phyloP scores from a whole-genome alignment of 1,140 invertebrate species.

The Cydia amplana region DNA sequence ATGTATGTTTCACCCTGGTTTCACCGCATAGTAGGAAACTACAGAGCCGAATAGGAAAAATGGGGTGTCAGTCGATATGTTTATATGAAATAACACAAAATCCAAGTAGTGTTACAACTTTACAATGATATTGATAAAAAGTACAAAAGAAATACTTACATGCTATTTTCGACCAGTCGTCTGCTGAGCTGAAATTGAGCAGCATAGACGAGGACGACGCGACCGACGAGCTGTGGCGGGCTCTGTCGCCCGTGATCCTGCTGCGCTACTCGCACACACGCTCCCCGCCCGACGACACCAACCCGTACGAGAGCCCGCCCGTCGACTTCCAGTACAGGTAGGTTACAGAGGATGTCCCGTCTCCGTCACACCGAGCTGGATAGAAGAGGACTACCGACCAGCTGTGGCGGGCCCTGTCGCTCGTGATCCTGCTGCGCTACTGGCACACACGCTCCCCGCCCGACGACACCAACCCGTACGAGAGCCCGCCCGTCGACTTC shows the following conservation, averaged over 20 bases:
- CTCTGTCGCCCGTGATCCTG: conserved; percentile 57
- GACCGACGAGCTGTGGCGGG: conserved; percentile 47
- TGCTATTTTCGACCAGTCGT: background rate
- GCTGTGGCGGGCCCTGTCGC: conserved; percentile 57
- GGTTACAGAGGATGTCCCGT: background rate
- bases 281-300: conserved; percentile 40
- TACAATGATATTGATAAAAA: too few species aligned
- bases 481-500: conserved; percentile 60
- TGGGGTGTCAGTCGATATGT: too few species aligned
- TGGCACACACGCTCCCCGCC: conserved; percentile 52
- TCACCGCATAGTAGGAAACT: too few species aligned
- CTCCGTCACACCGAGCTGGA: background rate
- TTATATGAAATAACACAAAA: too few species aligned
- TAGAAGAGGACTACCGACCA: conserved; percentile 36
- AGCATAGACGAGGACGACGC: conserved; percentile 35
- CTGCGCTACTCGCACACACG: conserved; percentile 58
- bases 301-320: conserved; percentile 63
- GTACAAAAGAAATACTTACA: too few species aligned
- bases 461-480: conserved; percentile 49
- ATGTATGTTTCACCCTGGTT: too few species aligned
- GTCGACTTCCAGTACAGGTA: conserved; percentile 66
- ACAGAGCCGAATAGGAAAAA: too few species aligned
- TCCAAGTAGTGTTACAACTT: too few species aligned
- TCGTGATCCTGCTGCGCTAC: conserved; percentile 53
- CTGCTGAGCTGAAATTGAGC: background rate